These are phyloP conservation scores for Enoplolaimus lenunculus DNA, from an alignment of 2,888 invertebrate species.

Conservation along the genomic window DNA sequence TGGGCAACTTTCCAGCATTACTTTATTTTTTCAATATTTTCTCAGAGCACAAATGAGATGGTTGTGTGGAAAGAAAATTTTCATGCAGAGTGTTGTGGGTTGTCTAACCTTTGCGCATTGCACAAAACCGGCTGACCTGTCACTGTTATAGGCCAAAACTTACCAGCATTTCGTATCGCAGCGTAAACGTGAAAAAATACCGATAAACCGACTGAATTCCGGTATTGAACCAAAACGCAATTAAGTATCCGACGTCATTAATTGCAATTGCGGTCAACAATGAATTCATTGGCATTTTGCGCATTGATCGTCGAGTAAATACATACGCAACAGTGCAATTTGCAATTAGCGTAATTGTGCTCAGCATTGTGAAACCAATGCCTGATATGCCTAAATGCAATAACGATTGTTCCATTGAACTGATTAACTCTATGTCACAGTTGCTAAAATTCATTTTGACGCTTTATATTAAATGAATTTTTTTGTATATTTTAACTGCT, in stretches of 20 bases:
- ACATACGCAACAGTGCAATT: background rate
- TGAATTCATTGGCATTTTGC: background rate
- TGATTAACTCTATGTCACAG: background rate
- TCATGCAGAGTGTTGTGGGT: no score
- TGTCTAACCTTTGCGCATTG: no score
- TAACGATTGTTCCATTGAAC: background rate
- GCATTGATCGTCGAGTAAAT: background rate
- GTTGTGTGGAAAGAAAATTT: no score
- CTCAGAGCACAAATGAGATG: no score
- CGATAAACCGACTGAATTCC: background rate
- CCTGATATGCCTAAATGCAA: background rate
- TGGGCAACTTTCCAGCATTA: no score
- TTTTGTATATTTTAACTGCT: background rate
- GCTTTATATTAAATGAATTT: background rate
- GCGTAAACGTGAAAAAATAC: background rate
- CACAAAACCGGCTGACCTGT: no score
- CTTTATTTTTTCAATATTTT: no score
- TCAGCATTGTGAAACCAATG: background rate
- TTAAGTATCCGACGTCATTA: background rate
- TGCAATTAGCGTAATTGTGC: background rate
- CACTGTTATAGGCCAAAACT: no score
- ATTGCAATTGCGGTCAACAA: background rate
- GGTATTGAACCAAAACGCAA: background rate
- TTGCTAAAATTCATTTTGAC: background rate
- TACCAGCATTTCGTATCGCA: no score